Evolutionary conservation across 2,113 vertebrate genomes (phyloP).

Genomic region (Phycodurus eques): DNA sequence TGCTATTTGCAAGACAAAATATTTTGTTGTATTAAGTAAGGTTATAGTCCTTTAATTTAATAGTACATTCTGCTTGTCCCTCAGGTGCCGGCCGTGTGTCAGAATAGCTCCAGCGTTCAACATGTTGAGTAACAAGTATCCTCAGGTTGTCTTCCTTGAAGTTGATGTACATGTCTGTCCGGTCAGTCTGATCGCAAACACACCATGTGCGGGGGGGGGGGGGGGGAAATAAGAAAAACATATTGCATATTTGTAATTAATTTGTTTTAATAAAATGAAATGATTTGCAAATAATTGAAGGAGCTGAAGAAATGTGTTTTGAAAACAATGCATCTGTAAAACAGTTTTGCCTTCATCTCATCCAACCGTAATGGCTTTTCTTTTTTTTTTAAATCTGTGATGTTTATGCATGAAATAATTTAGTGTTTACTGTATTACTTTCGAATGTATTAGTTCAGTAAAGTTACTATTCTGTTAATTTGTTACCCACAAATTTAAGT

Average conservation of each 20-base stretch:
- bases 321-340: too few relatives aligned
- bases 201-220: neutral
- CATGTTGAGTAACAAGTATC: constrained; percentile 89
- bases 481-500: neutral
- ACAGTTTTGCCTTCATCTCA: too few relatives aligned
- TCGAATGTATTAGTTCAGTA: neutral
- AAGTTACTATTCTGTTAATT: neutral
- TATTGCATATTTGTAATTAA: neutral
- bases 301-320: too few relatives aligned
- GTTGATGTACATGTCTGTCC: constrained; percentile 94
- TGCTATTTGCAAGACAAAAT: neutral
- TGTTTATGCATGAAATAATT: neutral
- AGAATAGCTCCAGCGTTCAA: constrained; percentile 93
- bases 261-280: neutral
- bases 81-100: constrained; percentile 87
- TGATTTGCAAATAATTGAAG: too few relatives aligned
- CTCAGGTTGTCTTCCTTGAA: constrained; percentile 90
- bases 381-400: neutral
- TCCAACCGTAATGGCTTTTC: too few relatives aligned
- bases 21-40: neutral
- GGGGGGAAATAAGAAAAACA: neutral
- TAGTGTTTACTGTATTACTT: neutral
- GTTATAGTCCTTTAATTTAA: neutral
- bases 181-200: constrained; percentile 66
- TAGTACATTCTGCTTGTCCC: neutral